phyloP scores from a whole-genome alignment of 1,140 invertebrate genomes.

The Calliopsis andreniformis region DNA sequence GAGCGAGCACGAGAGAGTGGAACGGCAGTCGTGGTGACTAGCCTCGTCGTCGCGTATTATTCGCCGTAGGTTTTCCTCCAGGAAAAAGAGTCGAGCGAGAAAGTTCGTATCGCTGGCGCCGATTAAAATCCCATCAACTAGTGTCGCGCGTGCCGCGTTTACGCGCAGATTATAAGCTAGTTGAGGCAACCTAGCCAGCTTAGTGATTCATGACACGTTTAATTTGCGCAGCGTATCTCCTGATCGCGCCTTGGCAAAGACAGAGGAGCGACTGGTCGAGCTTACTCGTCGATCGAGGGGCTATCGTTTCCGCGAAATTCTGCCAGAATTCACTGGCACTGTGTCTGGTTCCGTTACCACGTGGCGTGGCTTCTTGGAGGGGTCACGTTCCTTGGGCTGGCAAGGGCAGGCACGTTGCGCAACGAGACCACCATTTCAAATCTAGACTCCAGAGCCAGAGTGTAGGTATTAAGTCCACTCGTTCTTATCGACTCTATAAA shows the following conservation, averaged over 20 bases:
- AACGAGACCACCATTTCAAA: too few species aligned
- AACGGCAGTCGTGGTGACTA: constrained; percentile 37
- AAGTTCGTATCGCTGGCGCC: constrained; percentile 14
- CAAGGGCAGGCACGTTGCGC: neutral
- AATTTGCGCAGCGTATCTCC: constrained; percentile 53
- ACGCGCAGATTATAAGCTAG: constrained; percentile 54
- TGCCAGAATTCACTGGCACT: constrained; percentile 16
- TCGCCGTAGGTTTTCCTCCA: constrained; percentile 29
- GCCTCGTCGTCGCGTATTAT: constrained; percentile 38
- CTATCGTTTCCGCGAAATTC: neutral
- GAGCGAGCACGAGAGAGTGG: constrained; percentile 10
- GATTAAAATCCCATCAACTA: constrained; percentile 73
- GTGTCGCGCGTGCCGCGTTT: constrained; percentile 62
- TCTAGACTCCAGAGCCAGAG: too few species aligned
- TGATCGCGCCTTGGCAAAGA: neutral
- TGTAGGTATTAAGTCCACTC: too few species aligned
- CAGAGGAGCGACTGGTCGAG: neutral
- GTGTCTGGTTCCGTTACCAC: constrained; percentile 1
- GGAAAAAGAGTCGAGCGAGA: constrained; percentile 29
- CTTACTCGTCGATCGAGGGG: neutral
- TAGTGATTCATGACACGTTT: constrained; percentile 70
- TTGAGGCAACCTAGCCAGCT: constrained; percentile 33
- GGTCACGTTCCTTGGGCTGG: neutral
- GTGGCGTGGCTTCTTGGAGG: neutral
- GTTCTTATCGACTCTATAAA: too few species aligned